These are phyloP conservation scores for Cremastinae sp. DNA, from an alignment of 2,888 invertebrate genomes.

Conservation along the genomic window DNA sequence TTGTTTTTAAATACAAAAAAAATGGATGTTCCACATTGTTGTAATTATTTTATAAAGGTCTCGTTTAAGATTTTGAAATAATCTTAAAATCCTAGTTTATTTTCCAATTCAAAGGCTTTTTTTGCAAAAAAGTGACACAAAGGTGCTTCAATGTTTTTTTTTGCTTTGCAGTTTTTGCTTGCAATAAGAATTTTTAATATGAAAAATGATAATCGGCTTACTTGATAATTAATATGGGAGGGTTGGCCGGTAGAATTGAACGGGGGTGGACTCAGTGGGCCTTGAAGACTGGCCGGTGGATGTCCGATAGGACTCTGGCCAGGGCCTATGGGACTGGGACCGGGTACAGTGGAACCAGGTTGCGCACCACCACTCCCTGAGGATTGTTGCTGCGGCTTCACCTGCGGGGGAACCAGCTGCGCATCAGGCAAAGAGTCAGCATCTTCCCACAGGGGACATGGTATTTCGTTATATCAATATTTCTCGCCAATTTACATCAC, in stretches of 20 bases:
- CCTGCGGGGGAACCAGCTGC: slow-evolving; percentile 83
- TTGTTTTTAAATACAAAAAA: too few species aligned
- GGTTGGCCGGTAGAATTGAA: slow-evolving; percentile 82
- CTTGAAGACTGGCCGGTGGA: slow-evolving; percentile 85
- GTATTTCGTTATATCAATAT: slow-evolving; percentile 63
- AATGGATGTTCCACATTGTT: too few species aligned
- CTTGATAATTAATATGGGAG: slow-evolving; percentile 87
- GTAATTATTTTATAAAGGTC: too few species aligned
- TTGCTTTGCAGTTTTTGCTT: too few species aligned
- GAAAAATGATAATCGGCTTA: slow-evolving; percentile 76
- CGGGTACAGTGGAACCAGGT: slow-evolving; percentile 79
- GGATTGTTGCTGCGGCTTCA: slow-evolving; percentile 91
- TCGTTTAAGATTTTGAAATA: too few species aligned
- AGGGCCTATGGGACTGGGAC: slow-evolving; percentile 79
- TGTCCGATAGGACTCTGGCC: slow-evolving; percentile 80
- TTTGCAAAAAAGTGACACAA: too few species aligned
- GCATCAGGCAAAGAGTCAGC: slow-evolving; percentile 81
- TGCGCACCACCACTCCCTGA: slow-evolving; percentile 79
- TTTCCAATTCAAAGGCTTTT: too few species aligned
- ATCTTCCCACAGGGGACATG: slow-evolving; percentile 79
- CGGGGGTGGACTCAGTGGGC: slow-evolving; percentile 81
- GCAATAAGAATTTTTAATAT: too few species aligned
- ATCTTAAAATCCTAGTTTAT: too few species aligned
- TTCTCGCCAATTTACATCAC: slow-evolving; percentile 71
- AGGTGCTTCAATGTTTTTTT: too few species aligned